Evolutionary conservation across 92 coral and sea anemone species (phyloP), one percentile per base, ranked within the genome.

Genomic region (Phenganax stokvisi): DNA sequence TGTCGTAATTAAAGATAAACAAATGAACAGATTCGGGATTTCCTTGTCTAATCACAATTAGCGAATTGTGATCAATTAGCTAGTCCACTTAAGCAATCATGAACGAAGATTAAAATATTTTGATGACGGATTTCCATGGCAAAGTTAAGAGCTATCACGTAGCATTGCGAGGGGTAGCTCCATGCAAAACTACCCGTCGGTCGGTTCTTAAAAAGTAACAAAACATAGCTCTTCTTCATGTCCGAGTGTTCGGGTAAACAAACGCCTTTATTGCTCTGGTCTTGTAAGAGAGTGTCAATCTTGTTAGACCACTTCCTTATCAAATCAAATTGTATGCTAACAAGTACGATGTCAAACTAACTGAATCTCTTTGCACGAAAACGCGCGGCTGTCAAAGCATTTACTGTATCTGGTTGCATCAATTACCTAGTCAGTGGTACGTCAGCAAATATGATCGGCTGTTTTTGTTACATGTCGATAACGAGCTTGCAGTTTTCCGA

Each of bases 31-130:
- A 2, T 79, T 79, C 74, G 74, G 72, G 83, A 79, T 79, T 79
- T 79, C 74, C 83, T 79, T 79, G 83, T 79, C 83, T 79, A 79
- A 79, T 64, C 83, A 79, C 83, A 79, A 79, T 79, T 79, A 79
- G 83, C 73, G 83, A 79, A 64, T 79, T 79, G 73, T 44, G 83
- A 51, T 78, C 83, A 79, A 79, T 79, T 79, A 79, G 83, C 74
- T 64, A 79, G 83, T 79, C 83, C 83, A 79, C 83, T 79, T 79
- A 79, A 79, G 83, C 74, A 79, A 73, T 79, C 44, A 79, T 76
- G 69, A 76, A 59, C 44, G 83, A 67, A 47, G 83, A 79, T 79
- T 79, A 79, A 79, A 65, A 79, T 79, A 57, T 79, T 64, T 79
- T 54, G 83, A 65, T 79, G 83, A 79, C 54, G 71, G 73, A 79